phyloP scores from a whole-genome alignment of 2,113 vertebrate genomes.

The Engraulis encrasicolus region DNA sequence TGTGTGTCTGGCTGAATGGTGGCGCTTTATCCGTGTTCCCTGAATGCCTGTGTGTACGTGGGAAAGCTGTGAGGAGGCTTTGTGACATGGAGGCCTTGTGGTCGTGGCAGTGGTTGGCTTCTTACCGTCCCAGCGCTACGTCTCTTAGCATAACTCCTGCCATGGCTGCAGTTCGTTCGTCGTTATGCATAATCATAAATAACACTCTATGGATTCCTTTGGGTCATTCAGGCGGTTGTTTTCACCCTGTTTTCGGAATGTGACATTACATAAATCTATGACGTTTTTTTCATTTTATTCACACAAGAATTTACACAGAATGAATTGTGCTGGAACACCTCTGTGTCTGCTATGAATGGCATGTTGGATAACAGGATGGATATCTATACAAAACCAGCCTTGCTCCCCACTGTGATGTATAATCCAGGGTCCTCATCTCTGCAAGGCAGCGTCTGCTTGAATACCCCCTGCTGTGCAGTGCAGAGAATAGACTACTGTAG shows the following conservation, averaged over 20 bases:
- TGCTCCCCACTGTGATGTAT: neutral
- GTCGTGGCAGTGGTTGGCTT: too few species aligned
- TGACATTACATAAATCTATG: too few species aligned
- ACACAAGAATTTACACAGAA: too few species aligned
- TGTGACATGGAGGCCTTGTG: too few species aligned
- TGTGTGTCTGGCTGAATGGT: conserved; percentile 48
- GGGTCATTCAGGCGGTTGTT: too few species aligned
- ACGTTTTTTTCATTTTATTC: too few species aligned
- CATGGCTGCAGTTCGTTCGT: too few species aligned
- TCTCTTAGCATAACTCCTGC: too few species aligned
- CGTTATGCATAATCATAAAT: too few species aligned
- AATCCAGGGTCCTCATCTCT: neutral
- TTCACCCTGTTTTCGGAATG: too few species aligned
- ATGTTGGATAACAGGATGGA: neutral
- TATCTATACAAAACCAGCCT: neutral
- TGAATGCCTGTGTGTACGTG: conserved; percentile 53
- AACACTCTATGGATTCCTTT: neutral
- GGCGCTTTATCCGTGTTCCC: conserved; percentile 61
- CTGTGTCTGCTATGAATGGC: neutral
- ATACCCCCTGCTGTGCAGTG: neutral
- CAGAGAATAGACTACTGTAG: too few species aligned
- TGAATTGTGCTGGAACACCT: neutral
- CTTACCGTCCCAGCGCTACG: too few species aligned
- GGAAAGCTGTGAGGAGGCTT: conserved; percentile 41
- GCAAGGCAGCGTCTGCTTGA: neutral